Conservation (phyloP, 2,113 vertebrate species). For the Chaetodon auriga region DNA sequence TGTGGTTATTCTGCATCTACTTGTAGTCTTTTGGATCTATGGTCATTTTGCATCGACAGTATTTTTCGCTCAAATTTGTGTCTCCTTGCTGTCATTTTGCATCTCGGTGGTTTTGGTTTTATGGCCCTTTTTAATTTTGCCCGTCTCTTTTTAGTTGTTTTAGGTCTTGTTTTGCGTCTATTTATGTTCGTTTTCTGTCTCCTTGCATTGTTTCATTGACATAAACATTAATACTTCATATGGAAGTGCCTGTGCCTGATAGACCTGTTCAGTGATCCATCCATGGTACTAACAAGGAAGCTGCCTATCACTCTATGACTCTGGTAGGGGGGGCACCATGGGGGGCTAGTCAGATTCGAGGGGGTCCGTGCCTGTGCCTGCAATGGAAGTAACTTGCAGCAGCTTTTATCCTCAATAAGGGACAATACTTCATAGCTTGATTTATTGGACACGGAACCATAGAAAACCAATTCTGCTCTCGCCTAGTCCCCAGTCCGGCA, state of each 20-base stretch:
- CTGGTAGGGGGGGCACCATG: not conserved
- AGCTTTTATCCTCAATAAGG: not conserved
- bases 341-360: not conserved
- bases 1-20: not conserved
- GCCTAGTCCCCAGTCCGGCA: not conserved
- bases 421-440: not conserved
- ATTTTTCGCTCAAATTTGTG: too few relatives aligned
- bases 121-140: too few relatives aligned
- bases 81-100: not conserved
- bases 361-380: not conserved
- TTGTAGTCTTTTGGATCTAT: not conserved
- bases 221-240: not conserved
- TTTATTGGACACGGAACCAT: slow-evolving; percentile 2
- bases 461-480: slow-evolving; percentile 12
- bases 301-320: not conserved
- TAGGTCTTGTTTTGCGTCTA: not conserved
- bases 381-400: not conserved
- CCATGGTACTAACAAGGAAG: not conserved
- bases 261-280: not conserved
- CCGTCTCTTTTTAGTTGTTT: too few relatives aligned
- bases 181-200: not conserved
- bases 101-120: too few relatives aligned
- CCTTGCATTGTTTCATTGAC: not conserved
- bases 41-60: not conserved
- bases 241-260: not conserved